These are phyloP conservation scores for Baccha elongata DNA, from an alignment of 2,888 invertebrate genomes.

Conservation along the genomic window DNA sequence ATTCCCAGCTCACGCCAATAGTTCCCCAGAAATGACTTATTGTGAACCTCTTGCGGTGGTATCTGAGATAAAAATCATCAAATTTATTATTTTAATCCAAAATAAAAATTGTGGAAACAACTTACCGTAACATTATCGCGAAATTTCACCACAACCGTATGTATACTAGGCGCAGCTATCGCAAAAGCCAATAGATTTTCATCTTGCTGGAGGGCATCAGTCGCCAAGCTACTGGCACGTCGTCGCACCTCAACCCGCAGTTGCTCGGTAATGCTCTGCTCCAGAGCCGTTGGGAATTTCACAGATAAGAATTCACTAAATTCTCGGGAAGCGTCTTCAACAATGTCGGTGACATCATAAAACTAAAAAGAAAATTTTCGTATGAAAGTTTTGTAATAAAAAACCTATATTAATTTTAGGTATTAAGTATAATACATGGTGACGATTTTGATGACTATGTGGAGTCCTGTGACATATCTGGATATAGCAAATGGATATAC, in stretches of 20 bases:
- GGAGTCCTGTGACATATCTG: no score
- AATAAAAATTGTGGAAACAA: constrained; percentile 14
- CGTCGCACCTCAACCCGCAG: constrained; percentile 79
- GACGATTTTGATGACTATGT: no score
- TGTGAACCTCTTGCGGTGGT: constrained; percentile 80
- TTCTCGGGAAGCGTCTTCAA: constrained; percentile 81
- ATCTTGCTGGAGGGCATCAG: constrained; percentile 81
- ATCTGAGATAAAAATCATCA: constrained; percentile 75
- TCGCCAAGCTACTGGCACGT: constrained; percentile 81
- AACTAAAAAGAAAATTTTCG: constrained; percentile 74
- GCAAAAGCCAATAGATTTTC: constrained; percentile 82
- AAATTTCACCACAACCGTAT: constrained; percentile 82
- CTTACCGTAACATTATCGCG: constrained; percentile 82
- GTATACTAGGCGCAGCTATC: constrained; percentile 81
- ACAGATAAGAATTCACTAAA: constrained; percentile 80
- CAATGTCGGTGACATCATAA: constrained; percentile 81
- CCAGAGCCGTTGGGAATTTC: constrained; percentile 78
- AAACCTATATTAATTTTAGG: no score
- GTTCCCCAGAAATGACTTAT: constrained; percentile 81
- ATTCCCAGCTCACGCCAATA: constrained; percentile 82
- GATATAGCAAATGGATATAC: no score
- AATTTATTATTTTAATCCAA: constrained; percentile 22
- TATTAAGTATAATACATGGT: no score
- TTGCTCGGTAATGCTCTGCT: constrained; percentile 75
- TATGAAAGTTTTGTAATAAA: constrained; percentile 2